Base-by-base conservation (phyloP, 2,797 vertebrate genomes). In the Huso huso region DNA sequence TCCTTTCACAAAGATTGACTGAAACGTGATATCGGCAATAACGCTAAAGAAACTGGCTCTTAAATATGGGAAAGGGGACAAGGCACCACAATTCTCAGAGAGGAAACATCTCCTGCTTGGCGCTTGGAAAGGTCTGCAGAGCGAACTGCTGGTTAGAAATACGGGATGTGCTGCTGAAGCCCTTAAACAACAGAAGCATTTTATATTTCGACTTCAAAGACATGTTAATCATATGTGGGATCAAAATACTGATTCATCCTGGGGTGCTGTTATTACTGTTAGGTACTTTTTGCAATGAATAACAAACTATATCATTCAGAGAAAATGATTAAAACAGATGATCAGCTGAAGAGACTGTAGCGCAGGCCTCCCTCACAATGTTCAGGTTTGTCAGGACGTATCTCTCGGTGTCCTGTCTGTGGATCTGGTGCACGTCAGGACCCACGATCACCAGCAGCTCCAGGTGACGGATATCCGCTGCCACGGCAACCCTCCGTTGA, bases 351-450 rank as follows among this genome's bases (percentile, higher is more conserved):
- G 9, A 5, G 3, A 2, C 52, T 18, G 9, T 8, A 10, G 37
- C 9, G 51, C 37, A 61, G 63, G 53, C 18, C 18, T 37, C 23
- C 80, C 92, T 87, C 86, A 98, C 96, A 2, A 96, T 95, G 76
- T 98, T 95, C 70, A 99, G 90, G 82, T 96, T 98, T 79, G 95
- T 94, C 76, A 98, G 94, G 68, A 96, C 72, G 4, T 97, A 99
- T 74, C 89, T 83, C 73, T 98, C 94, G 0, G 97, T 96, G 75
- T 99, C 95, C 79, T 95, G 93, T 65, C 71, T 84, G 83, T 99
- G 97, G 69, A 89, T 68, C 72, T 72, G 78, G 70, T 91, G 83
- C 66, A 99, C 94, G 3, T 98, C 95, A 0, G 89, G 89, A 3
- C 93, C 94, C 6, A 92, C 94, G 1, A 93, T 87, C 6, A 97